Evolutionary conservation across 1,140 invertebrate genomes (phyloP), one percentile per base, ranked within the genome.

Genomic region (Cotesia typhae): DNA sequence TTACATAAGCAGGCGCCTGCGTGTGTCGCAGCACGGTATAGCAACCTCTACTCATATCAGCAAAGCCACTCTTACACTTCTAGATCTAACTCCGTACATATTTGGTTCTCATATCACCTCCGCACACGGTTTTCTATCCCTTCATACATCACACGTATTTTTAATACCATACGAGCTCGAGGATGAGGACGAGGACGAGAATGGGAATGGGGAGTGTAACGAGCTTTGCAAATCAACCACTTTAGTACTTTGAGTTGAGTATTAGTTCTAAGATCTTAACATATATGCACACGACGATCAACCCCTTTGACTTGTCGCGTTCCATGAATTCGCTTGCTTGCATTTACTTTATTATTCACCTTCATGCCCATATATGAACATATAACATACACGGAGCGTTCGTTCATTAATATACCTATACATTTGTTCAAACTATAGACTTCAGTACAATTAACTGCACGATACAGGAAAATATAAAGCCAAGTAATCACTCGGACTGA

Each of bases 301-400:
- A 47, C 41, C 41, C 41, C 41, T 47, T 47, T 47, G 41, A 47
- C 41, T 47, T 47, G 41, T 47, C 41, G 41, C 41, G 41, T 47
- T 47, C 6, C 41, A 47, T 47, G 41, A 65, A 51, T 63, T 63
- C 55, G 35, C 41, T 51, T 35, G 17, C 41, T 28, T 53, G 28
- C 47, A 47, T 52, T 51, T 37, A n/a, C 51, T 67, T 67, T 57
- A 67, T 67, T 67, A 67, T 67, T 67, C 66, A 17, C 41, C 41
- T 47, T 47, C 41, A 47, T 47, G 41, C 41, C 5, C 41, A 10
- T 47, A 47, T 47, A 47, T 7, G 10, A 28, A 28, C 28, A 28
- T 28, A 28, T 28, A 28, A 28, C 5, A 47, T 47, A 47, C 41
- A 47, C 5, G 5, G 2, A 28, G 28, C 28, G 28, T 28, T 28